Base-by-base conservation (phyloP, 2,797 vertebrate species). In the Kryptolebias ocellatus region DNA sequence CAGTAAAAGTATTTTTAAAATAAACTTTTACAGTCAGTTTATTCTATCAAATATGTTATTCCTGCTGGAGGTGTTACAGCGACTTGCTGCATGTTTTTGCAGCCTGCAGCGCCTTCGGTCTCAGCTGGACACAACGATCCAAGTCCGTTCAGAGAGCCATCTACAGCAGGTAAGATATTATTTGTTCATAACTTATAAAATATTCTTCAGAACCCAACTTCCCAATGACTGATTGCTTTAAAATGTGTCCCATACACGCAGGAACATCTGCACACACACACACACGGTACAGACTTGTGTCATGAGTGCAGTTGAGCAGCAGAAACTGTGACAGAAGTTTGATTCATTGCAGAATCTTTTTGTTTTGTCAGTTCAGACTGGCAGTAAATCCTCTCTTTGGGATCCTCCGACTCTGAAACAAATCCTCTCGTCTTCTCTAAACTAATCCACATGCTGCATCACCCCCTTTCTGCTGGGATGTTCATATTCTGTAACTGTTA, bases 371-470 rank as follows among this genome's bases (percentile, higher is more conserved):
- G 50, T 65, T 54, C 74, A 76, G 62, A 47, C 70, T 52, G 64
- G 44, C 15, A 28, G 67, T 88, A 83, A 84, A 88, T 82, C 80
- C 78, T 55, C 47, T 60, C 55, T 14, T 50, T 49, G 78, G 77
- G 47, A 72, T 4, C 5, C 62, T 62, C 34, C 45, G 68, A 70
- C 57, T 77, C 76, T 51, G 57, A 82, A 82, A 73, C 57, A 79
- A 83, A 84, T 81, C 74, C 57, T 61, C 69, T 53, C 8, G 24
- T 61, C 59, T 61, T 68, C 72, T 80, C 63, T 79, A 85, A 89
- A 84, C 81, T 60, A 49, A 54, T 74, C 69, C 87, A 87, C 76
- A 83, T 85, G 78, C 44, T 62, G 34, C 47, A 81, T 44, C 39
- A 75, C 66, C 63, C 49, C 58, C 24, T 49, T 50, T 69, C 60